Evolutionary conservation across 37 sponge, comb jelly and placozoan species (phyloP).

Genomic region (Oscarella lobularis): DNA sequence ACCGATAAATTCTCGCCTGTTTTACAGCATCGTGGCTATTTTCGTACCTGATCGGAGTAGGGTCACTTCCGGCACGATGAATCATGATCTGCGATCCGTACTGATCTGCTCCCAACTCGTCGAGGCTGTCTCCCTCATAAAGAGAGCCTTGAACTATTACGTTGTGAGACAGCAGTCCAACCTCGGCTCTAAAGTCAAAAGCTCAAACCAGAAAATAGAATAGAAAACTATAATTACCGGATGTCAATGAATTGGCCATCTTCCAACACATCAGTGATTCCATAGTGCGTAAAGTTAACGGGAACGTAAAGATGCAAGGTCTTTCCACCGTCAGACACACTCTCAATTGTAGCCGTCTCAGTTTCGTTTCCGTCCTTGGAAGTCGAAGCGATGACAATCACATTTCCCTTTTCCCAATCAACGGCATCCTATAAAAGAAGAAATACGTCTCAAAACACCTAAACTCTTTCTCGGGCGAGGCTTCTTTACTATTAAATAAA

Average conservation of each 20-base stretch:
- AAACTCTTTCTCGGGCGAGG: too few species aligned
- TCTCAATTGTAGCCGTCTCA: slow-evolving; percentile 16
- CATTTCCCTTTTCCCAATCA: slow-evolving; percentile 44
- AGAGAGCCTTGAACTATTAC: slow-evolving; percentile 52
- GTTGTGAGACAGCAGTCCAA: slow-evolving; percentile 73
- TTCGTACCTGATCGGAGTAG: slow-evolving; percentile 51
- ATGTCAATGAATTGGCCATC: slow-evolving; percentile 74
- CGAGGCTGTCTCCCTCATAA: slow-evolving; percentile 1
- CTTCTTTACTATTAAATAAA: neutral
- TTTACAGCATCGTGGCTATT: neutral
- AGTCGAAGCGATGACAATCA: slow-evolving; percentile 64
- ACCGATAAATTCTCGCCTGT: neutral
- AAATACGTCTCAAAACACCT: too few species aligned
- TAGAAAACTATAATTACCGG: slow-evolving; percentile 21
- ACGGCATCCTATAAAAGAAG: slow-evolving; percentile 22
- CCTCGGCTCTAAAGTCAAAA: slow-evolving; percentile 80
- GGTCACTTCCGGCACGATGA: slow-evolving; percentile 53
- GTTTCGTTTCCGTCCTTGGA: slow-evolving; percentile 68
- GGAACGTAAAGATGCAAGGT: slow-evolving; percentile 12
- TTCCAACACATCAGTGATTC: slow-evolving; percentile 45
- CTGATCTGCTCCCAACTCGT: slow-evolving; percentile 44
- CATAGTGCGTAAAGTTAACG: slow-evolving; percentile 46
- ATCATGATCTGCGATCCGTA: slow-evolving; percentile 69
- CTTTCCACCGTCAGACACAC: slow-evolving; percentile 14
- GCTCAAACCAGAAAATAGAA: too few species aligned